These are phyloP conservation scores for Girardinichthys multiradiatus DNA, from an alignment of 2,113 vertebrate genomes.

Conservation along the genomic window DNA sequence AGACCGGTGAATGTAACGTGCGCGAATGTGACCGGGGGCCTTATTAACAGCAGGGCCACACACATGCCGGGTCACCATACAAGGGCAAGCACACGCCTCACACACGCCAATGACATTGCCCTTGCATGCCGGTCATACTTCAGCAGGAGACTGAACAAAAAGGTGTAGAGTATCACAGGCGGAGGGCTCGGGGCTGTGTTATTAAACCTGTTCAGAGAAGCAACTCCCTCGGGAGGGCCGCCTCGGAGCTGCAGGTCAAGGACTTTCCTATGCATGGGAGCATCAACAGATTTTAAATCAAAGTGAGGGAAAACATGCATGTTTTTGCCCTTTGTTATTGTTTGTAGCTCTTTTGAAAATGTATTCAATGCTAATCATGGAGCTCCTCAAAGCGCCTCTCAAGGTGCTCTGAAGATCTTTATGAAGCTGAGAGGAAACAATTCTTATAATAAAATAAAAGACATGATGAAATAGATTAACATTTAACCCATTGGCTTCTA, in stretches of 20 bases:
- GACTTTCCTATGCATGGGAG: not conserved
- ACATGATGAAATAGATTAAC: too few species aligned
- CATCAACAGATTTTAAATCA: not conserved
- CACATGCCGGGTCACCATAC: slow-evolving; percentile 65
- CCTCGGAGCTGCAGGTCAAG: slow-evolving; percentile 16
- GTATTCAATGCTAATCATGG: not conserved
- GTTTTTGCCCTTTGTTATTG: not conserved
- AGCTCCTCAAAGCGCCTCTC: not conserved
- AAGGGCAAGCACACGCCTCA: slow-evolving; percentile 71
- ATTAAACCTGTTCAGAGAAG: slow-evolving; percentile 61
- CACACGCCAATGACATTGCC: slow-evolving; percentile 68
- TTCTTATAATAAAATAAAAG: too few species aligned
- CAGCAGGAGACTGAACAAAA: slow-evolving; percentile 52
- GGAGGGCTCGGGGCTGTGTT: slow-evolving; percentile 38
- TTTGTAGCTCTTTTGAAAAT: too few species aligned
- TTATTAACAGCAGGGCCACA: slow-evolving; percentile 64
- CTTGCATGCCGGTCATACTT: slow-evolving; percentile 61
- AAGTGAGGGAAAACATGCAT: not conserved
- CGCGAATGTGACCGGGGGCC: slow-evolving; percentile 1
- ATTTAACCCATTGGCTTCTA: too few species aligned
- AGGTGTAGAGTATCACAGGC: slow-evolving; percentile 62
- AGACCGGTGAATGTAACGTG: slow-evolving; percentile 36
- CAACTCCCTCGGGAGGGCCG: slow-evolving; percentile 52
- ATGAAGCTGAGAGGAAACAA: too few species aligned
- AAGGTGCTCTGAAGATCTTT: not conserved